Evolutionary conservation across 2,113 vertebrate genomes (phyloP), one percentile per base, ranked within the genome.

Genomic region (Phylloscopus trochiloides): DNA sequence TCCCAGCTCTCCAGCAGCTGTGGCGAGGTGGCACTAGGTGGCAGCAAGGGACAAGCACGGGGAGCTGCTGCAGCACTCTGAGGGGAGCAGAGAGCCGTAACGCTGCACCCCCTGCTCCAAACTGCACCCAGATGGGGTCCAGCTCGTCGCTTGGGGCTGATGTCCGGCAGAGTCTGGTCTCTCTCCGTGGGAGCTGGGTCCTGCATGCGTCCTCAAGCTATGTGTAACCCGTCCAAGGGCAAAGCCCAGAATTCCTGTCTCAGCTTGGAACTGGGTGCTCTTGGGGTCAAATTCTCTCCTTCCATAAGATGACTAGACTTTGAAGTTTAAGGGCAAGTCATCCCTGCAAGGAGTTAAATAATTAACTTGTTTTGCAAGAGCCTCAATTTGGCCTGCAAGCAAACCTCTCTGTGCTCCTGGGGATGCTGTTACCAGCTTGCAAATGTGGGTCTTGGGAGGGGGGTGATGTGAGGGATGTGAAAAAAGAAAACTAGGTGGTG

Each of bases 341-440:
- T n/a, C 58, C 54, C 52, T 62, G 43, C 54, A 92, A 78, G 24
- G 55, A 59, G 61, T 75, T 95, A 70, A 96, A 83, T 96, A 43
- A 80, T 96, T 96, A 97, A 95, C 95, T 80, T 88, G 87, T 78
- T 94, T 87, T 94, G 83, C 50, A 86, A 50, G 36, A 76, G 29
- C 31, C 29, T 76, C 24, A 65, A 12, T 81, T 50, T 50, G 65
- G 11, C 31, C 67, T 29, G 52, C 25, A 48, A 77, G 66, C 70
- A 66, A 94, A 43, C 8, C 10, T 8, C 24, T 31, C 31, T 7
- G 2, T 59, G 67, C 12, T 67, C 29, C 40, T 36, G 38, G 31
- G 58, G 50, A n/a, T 10, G 3, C 55, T 55, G 58, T 73, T 45
- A 18, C 21, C 20, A 19, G 22, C 34, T 61, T 32, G 10, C 0